These are phyloP conservation scores for Anguilla marmorata DNA, from an alignment of 2,797 vertebrate genomes.

Conservation along the genomic window DNA sequence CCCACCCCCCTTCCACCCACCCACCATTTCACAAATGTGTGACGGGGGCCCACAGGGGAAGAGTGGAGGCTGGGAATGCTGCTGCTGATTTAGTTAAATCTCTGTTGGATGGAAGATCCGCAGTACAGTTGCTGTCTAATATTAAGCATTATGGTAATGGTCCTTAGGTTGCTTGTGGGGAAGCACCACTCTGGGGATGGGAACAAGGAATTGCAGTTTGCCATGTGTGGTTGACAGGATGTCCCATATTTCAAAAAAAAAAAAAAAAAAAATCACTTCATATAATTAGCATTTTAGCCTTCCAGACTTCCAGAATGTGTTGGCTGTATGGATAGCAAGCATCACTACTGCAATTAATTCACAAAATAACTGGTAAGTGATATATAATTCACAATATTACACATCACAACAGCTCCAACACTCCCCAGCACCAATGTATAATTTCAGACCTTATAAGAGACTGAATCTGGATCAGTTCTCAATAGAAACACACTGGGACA, in stretches of 20 bases:
- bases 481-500: not conserved
- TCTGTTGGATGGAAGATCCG: not conserved
- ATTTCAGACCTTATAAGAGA: not conserved
- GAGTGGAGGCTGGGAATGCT: not conserved
- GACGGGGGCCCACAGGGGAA: not conserved
- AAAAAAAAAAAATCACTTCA: not conserved
- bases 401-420: not conserved
- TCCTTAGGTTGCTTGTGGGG: not conserved
- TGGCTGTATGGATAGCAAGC: not conserved
- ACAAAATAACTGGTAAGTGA: not conserved
- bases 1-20: too few relatives aligned
- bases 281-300: not conserved
- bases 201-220: not conserved
- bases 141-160: constrained; percentile 3
- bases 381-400: too few relatives aligned
- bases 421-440: not conserved
- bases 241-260: not conserved
- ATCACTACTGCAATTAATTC: not conserved
- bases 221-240: not conserved
- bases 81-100: not conserved
- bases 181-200: not conserved
- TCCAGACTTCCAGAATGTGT: not conserved
- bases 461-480: not conserved
- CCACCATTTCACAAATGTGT: not conserved
- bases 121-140: not conserved